phyloP scores from a whole-genome alignment of 2,888 invertebrate species.

The Eretmocerus hayati region DNA sequence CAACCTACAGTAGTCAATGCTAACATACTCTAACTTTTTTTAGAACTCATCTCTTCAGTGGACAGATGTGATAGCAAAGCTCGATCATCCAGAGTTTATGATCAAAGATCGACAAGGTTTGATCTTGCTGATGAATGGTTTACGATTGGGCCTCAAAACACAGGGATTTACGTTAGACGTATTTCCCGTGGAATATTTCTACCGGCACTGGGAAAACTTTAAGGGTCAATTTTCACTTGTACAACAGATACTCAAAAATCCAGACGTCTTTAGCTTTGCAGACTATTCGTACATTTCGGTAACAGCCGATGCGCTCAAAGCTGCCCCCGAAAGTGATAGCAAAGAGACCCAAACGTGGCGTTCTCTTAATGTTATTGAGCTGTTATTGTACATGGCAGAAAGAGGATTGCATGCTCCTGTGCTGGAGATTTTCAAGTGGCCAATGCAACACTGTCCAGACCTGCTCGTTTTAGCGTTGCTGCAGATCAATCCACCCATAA shows the following conservation, averaged over 20 bases:
- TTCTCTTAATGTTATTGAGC: slow-evolving; percentile 83
- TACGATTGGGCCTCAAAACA: slow-evolving; percentile 73
- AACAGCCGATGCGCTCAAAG: slow-evolving; percentile 81
- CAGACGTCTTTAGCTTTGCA: slow-evolving; percentile 90
- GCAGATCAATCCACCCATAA: slow-evolving; percentile 77
- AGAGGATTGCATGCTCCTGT: slow-evolving; percentile 76
- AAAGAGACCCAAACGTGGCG: slow-evolving; percentile 92
- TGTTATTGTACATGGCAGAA: slow-evolving; percentile 80
- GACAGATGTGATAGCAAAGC: slow-evolving; percentile 85
- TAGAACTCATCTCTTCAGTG: slow-evolving; percentile 71
- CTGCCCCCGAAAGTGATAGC: slow-evolving; percentile 89
- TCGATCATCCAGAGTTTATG: slow-evolving; percentile 86
- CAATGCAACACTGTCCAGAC: slow-evolving; percentile 90
- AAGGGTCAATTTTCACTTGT: slow-evolving; percentile 90
- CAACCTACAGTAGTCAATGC: not conserved
- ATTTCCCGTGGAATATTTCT: slow-evolving; percentile 85
- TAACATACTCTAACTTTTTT: not conserved
- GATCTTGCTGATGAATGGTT: slow-evolving; percentile 71
- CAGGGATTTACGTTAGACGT: slow-evolving; percentile 63
- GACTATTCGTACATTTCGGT: slow-evolving; percentile 86
- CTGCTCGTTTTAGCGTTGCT: slow-evolving; percentile 81
- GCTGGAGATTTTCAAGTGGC: slow-evolving; percentile 85
- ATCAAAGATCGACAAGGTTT: slow-evolving; percentile 83
- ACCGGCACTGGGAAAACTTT: slow-evolving; percentile 86
- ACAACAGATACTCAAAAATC: slow-evolving; percentile 77